Conservation (phyloP, 2,113 vertebrate species). For the Ctenomys sociabilis region DNA sequence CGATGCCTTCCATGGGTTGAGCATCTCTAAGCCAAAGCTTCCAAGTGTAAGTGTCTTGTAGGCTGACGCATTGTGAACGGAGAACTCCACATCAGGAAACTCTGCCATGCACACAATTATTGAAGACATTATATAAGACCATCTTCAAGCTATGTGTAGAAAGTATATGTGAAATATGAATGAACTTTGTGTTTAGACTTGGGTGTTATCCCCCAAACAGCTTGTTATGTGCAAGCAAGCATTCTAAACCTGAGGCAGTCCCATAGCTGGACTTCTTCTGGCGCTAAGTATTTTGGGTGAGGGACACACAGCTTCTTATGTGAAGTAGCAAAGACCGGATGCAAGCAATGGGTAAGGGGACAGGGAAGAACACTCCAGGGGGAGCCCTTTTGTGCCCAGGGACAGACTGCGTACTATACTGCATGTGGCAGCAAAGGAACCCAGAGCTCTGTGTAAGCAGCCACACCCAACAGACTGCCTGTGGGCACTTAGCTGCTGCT, state of each 20-base stretch:
- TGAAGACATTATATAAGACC: not conserved
- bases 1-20: too few species aligned
- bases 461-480: too few species aligned
- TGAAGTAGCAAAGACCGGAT: too few species aligned
- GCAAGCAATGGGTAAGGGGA: not conserved
- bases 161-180: not conserved
- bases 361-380: accelerated
- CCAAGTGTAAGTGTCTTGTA: not conserved
- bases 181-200: not conserved
- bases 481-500: accelerated
- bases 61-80: not conserved
- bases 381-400: not conserved
- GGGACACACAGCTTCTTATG: not conserved
- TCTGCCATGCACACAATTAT: not conserved
- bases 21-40: not conserved
- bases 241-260: not conserved
- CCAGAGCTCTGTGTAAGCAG: not conserved
- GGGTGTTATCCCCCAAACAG: not conserved
- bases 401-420: not conserved
- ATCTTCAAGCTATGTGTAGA: not conserved
- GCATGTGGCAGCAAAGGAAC: not conserved
- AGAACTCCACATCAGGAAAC: not conserved
- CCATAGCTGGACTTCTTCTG: not conserved
- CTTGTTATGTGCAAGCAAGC: not conserved
- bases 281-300: not conserved